Evolutionary conservation across 2,113 vertebrate species (phyloP), one percentile per base, ranked within the genome.

Genomic region (Bagarius yarrelli): DNA sequence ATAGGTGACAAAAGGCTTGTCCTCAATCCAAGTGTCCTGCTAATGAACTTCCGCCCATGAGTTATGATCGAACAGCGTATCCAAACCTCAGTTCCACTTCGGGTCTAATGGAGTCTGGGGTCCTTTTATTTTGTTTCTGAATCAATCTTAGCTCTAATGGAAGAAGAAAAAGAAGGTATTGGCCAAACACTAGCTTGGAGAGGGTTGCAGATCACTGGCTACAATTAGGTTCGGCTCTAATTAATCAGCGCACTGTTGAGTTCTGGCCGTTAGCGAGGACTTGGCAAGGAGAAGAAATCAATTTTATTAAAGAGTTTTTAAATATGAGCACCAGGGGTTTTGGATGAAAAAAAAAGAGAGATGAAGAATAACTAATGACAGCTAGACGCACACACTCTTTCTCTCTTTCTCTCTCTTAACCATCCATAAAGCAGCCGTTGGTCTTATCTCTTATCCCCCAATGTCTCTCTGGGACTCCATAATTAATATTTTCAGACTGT

Each of bases 271-370:
- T 87, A 90, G 85, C 80, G 82, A 73, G 66, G 69, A 47, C 57
- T 40, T 73, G 40, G n/a, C 36, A 27, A 21, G 79, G 69, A 36
- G 79, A 53, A 30, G 64, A 76, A 76, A 83, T 83, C 63, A 30
- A 52, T 71, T 53, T 84, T 92, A 90, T 90, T 88, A 88, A 91
- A 89, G 88, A 90, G 85, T 85, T 85, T 87, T 84, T 88, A 89
- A 91, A 91, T 87, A 86, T 87, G 89, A 83, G 87, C 85, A 59
- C 18, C 78, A 82, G 84, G 88, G 75, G 87, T 84, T 19, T 53
- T 32, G 81, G 83, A 69, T 81, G 83, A 27, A 23, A 8, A 50
- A 50, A 47, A 70, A 70, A 40, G 2, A 4, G 21, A n/a, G n/a
- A 69, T 14, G 34, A 69, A 44, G 40, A 69, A 69, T n/a, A 36